Conservation (phyloP, 2,888 invertebrate genomes). For the Diaphora mendica region DNA sequence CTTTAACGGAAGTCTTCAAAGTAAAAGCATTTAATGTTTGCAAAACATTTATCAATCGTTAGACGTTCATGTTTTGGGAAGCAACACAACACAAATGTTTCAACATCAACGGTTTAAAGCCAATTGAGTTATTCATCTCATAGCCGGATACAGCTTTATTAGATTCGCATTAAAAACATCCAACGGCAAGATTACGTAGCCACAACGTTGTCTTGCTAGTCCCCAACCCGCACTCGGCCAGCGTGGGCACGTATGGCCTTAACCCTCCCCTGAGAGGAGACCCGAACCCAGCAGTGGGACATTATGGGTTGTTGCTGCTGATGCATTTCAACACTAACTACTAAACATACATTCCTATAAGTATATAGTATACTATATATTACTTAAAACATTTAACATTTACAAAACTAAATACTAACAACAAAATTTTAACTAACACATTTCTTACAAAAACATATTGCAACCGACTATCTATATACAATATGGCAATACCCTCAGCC, state of each 20-base stretch:
- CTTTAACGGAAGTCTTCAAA: background rate
- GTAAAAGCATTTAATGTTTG: background rate
- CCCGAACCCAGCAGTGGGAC: no score
- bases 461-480: background rate
- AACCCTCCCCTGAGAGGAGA: no score
- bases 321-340: no score
- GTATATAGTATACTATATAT: no score
- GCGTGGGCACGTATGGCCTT: no score
- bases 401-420: background rate
- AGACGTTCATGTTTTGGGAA: background rate
- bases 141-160: background rate
- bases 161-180: no score
- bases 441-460: background rate
- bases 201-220: no score
- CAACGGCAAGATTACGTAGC: no score
- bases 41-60: conserved; percentile 5
- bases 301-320: no score
- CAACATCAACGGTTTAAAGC: background rate
- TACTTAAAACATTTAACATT: background rate
- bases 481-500: background rate
- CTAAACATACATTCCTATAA: no score
- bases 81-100: background rate
- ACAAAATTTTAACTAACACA: no score
- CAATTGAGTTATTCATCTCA: background rate
- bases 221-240: no score